These are phyloP conservation scores for Notiomystis cincta DNA, from an alignment of 2,113 vertebrate species.

Conservation along the genomic window DNA sequence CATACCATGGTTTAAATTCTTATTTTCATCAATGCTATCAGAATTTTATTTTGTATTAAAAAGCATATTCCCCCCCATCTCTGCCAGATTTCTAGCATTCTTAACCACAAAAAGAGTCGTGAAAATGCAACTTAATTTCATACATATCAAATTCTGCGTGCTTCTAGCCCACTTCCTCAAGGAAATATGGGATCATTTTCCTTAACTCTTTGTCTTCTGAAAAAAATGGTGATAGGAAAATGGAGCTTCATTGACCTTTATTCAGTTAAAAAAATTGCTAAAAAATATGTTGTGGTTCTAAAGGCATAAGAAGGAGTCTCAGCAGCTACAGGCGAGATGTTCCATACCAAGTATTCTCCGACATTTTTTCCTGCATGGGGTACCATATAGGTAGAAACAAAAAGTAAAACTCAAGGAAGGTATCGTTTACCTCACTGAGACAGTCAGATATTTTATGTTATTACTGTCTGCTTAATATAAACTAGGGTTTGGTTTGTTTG, in stretches of 20 bases:
- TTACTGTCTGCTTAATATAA: not conserved
- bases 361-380: not conserved
- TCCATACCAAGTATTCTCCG: not conserved
- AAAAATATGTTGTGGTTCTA: not conserved
- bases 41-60: not conserved
- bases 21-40: not conserved
- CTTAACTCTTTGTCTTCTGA: not conserved
- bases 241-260: not conserved
- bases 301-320: not conserved
- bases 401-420: conserved; percentile 2
- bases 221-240: not conserved
- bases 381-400: not conserved
- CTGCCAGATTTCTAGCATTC: not conserved
- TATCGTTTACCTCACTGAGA: not conserved
- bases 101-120: not conserved
- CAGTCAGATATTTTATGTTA: not conserved
- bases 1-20: not conserved
- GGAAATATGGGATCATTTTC: not conserved
- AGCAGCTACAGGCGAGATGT: not conserved
- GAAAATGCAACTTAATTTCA: not conserved
- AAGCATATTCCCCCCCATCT: not conserved
- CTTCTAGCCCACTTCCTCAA: not conserved
- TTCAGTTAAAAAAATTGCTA: not conserved
- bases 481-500: not conserved
- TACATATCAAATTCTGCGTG: not conserved